Evolutionary conservation across 1,140 invertebrate genomes (phyloP).

Genomic region (Zaprionus davidi): DNA sequence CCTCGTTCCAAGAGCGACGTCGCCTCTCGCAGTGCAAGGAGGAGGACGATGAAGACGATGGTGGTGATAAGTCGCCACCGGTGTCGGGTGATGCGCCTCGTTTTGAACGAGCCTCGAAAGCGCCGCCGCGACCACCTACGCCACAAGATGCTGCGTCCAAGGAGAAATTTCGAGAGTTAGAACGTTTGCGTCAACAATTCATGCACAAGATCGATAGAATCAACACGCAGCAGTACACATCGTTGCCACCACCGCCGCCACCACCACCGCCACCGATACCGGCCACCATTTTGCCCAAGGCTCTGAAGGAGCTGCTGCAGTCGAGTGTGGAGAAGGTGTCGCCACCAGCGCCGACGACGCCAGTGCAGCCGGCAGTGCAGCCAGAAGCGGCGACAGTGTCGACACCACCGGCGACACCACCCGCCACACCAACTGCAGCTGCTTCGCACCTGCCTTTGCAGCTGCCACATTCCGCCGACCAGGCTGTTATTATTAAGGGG

Average conservation of each 20-base stretch:
- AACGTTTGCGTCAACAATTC: constrained; percentile 76
- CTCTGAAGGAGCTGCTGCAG: constrained; percentile 70
- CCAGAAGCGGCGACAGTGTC: constrained; percentile 3
- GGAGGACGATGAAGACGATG: constrained; percentile 90
- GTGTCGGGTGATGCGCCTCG: constrained; percentile 35
- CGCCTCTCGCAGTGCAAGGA: constrained; percentile 92
- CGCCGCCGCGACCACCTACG: constrained; percentile 74
- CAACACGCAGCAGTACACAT: constrained; percentile 68
- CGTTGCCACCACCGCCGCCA: constrained; percentile 56
- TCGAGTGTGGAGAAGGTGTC: constrained; percentile 44
- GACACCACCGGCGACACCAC: constrained; percentile 1
- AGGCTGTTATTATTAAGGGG: constrained; percentile 66
- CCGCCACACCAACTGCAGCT: constrained; percentile 7
- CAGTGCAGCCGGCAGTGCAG: background rate
- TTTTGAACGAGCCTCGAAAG: constrained; percentile 53
- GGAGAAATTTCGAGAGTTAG: constrained; percentile 78
- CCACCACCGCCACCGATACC: constrained; percentile 77
- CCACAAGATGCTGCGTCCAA: constrained; percentile 67
- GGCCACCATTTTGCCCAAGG: constrained; percentile 76
- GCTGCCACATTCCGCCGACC: constrained; percentile 43
- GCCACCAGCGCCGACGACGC: background rate
- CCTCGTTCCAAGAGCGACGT: constrained; percentile 87
- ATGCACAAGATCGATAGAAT: constrained; percentile 82
- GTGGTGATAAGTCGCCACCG: constrained; percentile 57
- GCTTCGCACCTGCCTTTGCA: constrained; percentile 16